Percentiles rank a stretch among this genome's conserved stretches.
phyloP scores from a whole-genome alignment of 2,888 invertebrate genomes.

The Melolontha melolontha region DNA sequence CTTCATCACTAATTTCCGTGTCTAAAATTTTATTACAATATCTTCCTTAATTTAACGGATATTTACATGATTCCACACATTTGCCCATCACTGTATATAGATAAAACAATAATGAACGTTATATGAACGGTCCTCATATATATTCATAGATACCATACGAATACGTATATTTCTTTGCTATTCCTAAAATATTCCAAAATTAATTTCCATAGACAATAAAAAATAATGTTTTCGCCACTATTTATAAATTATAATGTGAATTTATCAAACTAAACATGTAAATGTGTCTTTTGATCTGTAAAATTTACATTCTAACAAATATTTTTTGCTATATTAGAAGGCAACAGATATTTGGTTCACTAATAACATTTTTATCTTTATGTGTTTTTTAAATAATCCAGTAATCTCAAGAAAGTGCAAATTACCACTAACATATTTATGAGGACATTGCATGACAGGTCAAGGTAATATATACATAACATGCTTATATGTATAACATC shows the following conservation, averaged over 20 bases:
- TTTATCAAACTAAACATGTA: background rate
- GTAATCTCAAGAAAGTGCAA: slow-evolving; percentile 8
- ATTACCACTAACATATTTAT: slow-evolving; percentile 20
- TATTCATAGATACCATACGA: too few species aligned
- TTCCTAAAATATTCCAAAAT: too few species aligned
- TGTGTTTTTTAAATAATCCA: slow-evolving; percentile 1
- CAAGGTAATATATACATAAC: background rate
- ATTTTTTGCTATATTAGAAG: slow-evolving; percentile 10
- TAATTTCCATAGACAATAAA: too few species aligned
- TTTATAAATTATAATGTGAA: slow-evolving; percentile 6
- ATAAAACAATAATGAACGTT: too few species aligned
- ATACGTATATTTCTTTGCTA: too few species aligned
- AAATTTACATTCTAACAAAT: slow-evolving; percentile 23
- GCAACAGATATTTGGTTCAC: slow-evolving; percentile 6
- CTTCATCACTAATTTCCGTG: too few species aligned
- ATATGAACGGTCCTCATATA: too few species aligned
- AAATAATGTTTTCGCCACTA: background rate
- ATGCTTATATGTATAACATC: slow-evolving; percentile 3
- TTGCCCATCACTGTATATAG: too few species aligned
- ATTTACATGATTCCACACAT: too few species aligned
- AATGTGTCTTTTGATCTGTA: slow-evolving; percentile 4
- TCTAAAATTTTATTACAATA: too few species aligned
- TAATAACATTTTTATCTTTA: slow-evolving; percentile 22
- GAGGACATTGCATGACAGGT: slow-evolving; percentile 16
- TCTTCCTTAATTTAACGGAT: too few species aligned